A percentile compares a stretch with the other conserved stretches of the same genome.
phyloP scores from a whole-genome alignment of 2,888 invertebrate species.

The Meghimatium bilineatum region DNA sequence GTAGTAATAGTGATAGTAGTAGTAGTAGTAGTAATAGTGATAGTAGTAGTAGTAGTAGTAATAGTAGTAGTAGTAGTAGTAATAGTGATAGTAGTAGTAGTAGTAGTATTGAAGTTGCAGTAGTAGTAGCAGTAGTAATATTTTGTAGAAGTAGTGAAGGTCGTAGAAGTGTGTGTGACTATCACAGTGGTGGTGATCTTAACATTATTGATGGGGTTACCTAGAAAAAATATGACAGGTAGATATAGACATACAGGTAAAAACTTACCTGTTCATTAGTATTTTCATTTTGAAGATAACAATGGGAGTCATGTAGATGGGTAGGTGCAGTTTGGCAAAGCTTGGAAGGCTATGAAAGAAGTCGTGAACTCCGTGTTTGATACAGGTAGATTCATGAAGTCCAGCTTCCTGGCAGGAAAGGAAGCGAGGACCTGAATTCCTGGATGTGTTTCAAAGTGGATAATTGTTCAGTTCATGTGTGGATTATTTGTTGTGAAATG shows the following conservation, averaged over 20 bases:
- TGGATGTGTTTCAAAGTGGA: background rate
- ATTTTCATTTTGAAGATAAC: conserved; percentile 61
- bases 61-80: too few species aligned
- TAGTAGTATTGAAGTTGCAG: too few species aligned
- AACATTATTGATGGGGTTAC: too few species aligned
- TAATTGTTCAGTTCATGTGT: background rate
- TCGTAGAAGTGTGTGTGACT: too few species aligned
- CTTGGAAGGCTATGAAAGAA: conserved; percentile 61
- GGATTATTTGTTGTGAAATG: background rate
- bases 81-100: too few species aligned
- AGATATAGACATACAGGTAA: background rate
- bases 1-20: too few species aligned
- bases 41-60: too few species aligned
- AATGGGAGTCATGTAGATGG: conserved; percentile 66
- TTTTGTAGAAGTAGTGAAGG: background rate
- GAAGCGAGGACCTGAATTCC: conserved; percentile 56
- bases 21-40: too few species aligned
- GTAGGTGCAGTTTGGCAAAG: conserved; percentile 68
- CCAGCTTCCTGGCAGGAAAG: conserved; percentile 63
- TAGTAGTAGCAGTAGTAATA: too few species aligned
- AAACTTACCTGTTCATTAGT: conserved; percentile 58
- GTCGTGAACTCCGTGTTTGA: conserved; percentile 60
- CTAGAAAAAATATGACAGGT: background rate
- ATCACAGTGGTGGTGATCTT: too few species aligned
- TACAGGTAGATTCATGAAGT: conserved; percentile 61